A percentile compares a stretch with the other conserved stretches of the same genome.
Evolutionary conservation across 2,797 vertebrate species (phyloP).

Genomic region (Gambusia yucatana): DNA sequence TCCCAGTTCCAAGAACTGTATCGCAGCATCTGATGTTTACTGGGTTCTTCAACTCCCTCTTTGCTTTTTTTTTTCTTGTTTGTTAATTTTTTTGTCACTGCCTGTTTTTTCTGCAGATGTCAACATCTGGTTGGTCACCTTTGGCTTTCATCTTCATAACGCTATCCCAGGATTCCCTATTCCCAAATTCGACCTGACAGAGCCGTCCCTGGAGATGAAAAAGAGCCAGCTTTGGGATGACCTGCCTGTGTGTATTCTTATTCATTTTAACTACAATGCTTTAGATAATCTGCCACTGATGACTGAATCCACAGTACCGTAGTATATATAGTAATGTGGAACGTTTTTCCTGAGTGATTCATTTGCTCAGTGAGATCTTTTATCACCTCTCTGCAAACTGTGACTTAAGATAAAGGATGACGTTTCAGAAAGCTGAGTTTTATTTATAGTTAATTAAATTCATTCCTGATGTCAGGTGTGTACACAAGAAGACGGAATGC

Average conservation of each 20-base stretch:
- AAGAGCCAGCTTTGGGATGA: constrained; percentile 99
- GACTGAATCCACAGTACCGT: background rate
- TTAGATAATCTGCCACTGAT: background rate
- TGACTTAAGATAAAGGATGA: background rate
- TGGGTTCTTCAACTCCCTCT: background rate
- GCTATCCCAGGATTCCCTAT: constrained; percentile 97
- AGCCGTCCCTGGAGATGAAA: constrained; percentile 94
- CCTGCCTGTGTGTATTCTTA: constrained; percentile 85
- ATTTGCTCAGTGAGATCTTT: background rate
- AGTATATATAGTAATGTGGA: background rate
- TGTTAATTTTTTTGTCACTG: background rate
- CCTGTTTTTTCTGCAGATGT: constrained; percentile 83
- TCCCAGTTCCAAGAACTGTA: too few relatives aligned
- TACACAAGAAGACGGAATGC: background rate
- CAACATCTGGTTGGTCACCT: constrained; percentile 99
- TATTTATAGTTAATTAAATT: background rate
- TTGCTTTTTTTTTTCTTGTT: background rate
- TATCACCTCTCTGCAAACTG: background rate
- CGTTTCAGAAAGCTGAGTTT: background rate
- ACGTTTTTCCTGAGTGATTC: background rate
- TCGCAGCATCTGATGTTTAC: background rate
- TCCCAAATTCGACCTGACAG: constrained; percentile 93
- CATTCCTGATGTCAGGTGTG: background rate
- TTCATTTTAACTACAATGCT: background rate
- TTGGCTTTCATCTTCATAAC: constrained; percentile 98